A percentile compares a stretch with the other conserved stretches of the same genome.
phyloP scores from a whole-genome alignment of 2,113 vertebrate genomes.

The Lagopus leucura region DNA sequence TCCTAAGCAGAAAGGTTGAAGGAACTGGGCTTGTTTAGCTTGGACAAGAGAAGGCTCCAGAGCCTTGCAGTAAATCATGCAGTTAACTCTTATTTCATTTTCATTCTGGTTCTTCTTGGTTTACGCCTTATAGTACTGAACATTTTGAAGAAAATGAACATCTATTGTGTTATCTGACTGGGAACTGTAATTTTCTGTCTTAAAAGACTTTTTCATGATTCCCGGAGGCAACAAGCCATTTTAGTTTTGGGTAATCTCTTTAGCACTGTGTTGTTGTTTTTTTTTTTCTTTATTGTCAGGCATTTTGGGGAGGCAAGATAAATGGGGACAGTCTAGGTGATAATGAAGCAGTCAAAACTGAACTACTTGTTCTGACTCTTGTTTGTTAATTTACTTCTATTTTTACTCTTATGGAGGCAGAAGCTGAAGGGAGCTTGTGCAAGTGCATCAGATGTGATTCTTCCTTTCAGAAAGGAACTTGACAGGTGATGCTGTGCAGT shows the following conservation, averaged over 20 bases:
- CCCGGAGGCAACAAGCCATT: constrained; percentile 5
- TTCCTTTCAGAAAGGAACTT: not conserved
- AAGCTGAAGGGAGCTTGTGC: not conserved
- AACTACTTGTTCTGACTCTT: not conserved
- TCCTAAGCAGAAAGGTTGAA: too few relatives aligned
- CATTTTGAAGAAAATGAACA: not conserved
- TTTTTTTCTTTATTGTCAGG: not conserved
- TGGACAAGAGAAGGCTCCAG: too few relatives aligned
- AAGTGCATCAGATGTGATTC: not conserved
- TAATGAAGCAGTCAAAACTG: not conserved
- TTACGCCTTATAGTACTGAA: not conserved
- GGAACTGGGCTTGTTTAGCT: too few relatives aligned
- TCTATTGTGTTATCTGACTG: not conserved
- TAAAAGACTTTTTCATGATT: not conserved
- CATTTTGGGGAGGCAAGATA: not conserved
- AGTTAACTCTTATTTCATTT: not conserved
- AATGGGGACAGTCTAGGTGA: not conserved
- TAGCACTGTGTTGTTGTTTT: not conserved
- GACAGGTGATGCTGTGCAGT: not conserved
- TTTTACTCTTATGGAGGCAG: not conserved
- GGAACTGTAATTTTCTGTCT: constrained; percentile 1
- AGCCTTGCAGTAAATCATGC: not conserved
- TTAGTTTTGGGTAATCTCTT: constrained; percentile 17
- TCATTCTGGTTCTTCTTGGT: not conserved
- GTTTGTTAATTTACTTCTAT: not conserved